phyloP scores from a whole-genome alignment of 2,888 invertebrate genomes.

The Hemistola chrysoprasaria region DNA sequence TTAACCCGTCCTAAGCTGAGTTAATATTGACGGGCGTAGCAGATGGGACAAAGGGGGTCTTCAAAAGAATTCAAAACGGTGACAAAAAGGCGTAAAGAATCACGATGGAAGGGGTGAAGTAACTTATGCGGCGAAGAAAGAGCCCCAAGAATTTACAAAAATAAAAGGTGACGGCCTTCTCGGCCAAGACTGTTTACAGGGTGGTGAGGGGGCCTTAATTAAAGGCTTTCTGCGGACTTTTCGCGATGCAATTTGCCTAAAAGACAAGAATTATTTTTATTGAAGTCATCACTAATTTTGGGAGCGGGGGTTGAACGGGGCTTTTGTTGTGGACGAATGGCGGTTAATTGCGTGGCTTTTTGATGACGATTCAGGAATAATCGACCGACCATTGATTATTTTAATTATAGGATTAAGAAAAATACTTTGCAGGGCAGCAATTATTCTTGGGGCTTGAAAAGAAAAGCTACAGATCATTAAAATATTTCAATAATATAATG shows the following conservation, averaged over 20 bases:
- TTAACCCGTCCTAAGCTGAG: constrained; percentile 70
- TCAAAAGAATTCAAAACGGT: constrained; percentile 80
- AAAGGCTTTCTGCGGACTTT: constrained; percentile 79
- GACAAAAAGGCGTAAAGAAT: constrained; percentile 82
- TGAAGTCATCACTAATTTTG: constrained; percentile 82
- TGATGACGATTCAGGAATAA: constrained; percentile 51
- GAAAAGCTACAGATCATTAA: too few relatives aligned
- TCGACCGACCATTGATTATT: constrained; percentile 51
- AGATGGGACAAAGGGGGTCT: constrained; percentile 78
- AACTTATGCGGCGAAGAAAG: constrained; percentile 82
- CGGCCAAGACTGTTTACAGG: constrained; percentile 74
- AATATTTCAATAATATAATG: too few relatives aligned
- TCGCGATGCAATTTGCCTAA: constrained; percentile 82
- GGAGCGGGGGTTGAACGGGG: constrained; percentile 53
- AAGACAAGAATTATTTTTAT: constrained; percentile 83
- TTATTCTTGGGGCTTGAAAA: too few relatives aligned
- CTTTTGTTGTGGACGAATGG: constrained; percentile 78
- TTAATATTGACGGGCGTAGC: constrained; percentile 83
- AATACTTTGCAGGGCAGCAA: not conserved
- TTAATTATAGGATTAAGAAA: constrained; percentile 31
- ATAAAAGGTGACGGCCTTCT: constrained; percentile 72
- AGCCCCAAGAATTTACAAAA: constrained; percentile 78
- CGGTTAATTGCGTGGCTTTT: constrained; percentile 75
- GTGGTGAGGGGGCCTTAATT: constrained; percentile 75
- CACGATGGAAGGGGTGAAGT: constrained; percentile 72